Evolutionary conservation across 2,113 vertebrate species (phyloP).

Genomic region (Ardeotis arabs): DNA sequence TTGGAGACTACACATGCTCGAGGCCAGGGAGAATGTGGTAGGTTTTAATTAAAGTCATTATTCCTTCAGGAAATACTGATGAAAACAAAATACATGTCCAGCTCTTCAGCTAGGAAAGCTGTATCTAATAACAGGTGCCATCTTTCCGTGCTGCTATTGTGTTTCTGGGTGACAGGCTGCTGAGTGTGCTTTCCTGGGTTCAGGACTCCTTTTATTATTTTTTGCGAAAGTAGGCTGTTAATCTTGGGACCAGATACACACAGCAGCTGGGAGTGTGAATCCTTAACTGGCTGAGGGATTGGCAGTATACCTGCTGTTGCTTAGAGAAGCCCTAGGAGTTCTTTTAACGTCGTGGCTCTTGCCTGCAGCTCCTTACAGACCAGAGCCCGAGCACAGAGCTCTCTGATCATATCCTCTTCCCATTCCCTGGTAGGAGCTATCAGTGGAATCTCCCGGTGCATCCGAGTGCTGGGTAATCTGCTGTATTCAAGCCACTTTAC

Average conservation of each 20-base stretch:
- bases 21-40: constrained; percentile 75
- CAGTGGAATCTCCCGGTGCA: constrained; percentile 34
- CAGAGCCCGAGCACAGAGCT: background rate
- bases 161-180: constrained; percentile 36
- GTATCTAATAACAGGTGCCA: background rate
- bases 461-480: constrained; percentile 36
- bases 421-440: constrained; percentile 33
- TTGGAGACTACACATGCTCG: constrained; percentile 63
- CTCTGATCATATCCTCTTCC: constrained; percentile 33
- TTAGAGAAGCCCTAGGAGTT: constrained; percentile 20
- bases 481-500: constrained; percentile 51
- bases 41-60: constrained; percentile 38
- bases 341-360: constrained; percentile 39
- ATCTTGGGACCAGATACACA: background rate
- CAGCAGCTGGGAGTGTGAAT: background rate
- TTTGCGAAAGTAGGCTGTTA: constrained; percentile 8
- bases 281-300: background rate
- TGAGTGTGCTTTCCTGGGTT: constrained; percentile 6
- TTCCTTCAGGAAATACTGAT: background rate
- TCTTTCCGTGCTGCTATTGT: background rate
- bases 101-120: background rate
- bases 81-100: background rate
- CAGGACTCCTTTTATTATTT: constrained; percentile 4
- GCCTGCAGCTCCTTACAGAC: constrained; percentile 21
- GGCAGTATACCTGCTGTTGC: background rate